phyloP scores from a whole-genome alignment of 2,113 vertebrate species.

The Ciconia stormi region DNA sequence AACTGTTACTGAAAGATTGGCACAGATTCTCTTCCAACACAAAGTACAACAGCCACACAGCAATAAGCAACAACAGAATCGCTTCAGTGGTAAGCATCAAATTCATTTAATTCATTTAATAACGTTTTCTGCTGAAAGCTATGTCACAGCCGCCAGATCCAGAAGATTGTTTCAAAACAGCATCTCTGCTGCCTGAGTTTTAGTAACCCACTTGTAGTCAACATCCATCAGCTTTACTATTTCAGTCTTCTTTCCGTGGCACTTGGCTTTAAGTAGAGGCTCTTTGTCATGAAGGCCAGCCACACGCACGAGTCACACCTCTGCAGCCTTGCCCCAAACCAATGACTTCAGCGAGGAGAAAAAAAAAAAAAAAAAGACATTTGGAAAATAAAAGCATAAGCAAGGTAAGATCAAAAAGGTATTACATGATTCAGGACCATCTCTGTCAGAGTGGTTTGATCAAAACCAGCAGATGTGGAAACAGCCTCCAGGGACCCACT shows the following conservation, averaged over 20 bases:
- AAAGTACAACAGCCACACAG: background rate
- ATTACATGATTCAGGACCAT: background rate
- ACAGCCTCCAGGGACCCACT: background rate
- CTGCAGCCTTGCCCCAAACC: background rate
- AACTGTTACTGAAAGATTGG: background rate
- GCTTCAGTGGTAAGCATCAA: background rate
- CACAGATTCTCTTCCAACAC: background rate
- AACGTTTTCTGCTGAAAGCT: slow-evolving; percentile 2
- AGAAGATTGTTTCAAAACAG: background rate
- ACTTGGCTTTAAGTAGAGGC: background rate
- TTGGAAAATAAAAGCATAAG: background rate
- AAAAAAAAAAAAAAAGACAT: background rate
- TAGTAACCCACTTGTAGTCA: background rate
- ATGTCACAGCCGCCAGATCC: background rate
- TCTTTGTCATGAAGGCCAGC: background rate
- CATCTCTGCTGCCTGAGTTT: background rate
- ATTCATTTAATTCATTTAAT: background rate
- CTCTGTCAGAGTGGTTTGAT: background rate
- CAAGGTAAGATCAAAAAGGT: background rate
- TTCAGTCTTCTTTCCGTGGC: background rate
- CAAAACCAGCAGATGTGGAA: background rate
- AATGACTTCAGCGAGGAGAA: background rate
- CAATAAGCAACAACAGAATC: background rate
- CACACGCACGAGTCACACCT: background rate
- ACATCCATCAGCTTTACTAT: background rate